A percentile compares a stretch with the other conserved stretches of the same genome.
Conservation (phyloP, 2,888 invertebrate species). For the Drosophila macrospina region DNA sequence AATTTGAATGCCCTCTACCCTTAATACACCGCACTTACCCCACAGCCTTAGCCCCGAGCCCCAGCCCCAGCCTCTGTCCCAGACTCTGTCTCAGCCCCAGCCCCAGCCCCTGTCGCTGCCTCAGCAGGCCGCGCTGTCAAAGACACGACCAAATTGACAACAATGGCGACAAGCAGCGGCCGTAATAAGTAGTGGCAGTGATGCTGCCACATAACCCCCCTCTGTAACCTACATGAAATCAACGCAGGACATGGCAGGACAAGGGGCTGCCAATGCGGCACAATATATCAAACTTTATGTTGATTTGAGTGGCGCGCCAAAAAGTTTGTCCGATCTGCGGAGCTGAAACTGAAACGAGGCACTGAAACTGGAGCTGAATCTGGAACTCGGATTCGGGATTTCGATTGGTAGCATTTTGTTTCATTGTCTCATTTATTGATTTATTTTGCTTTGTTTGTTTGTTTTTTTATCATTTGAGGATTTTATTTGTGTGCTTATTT, state of each 20-base stretch:
- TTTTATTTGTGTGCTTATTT: constrained; percentile 80
- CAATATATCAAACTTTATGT: constrained; percentile 81
- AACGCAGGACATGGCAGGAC: constrained; percentile 69
- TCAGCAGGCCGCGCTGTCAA: constrained; percentile 61
- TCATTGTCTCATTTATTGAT: constrained; percentile 80
- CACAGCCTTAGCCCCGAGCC: constrained; percentile 3
- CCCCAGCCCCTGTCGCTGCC: neutral
- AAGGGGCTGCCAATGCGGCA: constrained; percentile 66
- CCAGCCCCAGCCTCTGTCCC: constrained; percentile 2
- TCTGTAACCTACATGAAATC: constrained; percentile 62
- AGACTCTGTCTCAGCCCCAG: neutral
- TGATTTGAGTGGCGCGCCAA: constrained; percentile 77
- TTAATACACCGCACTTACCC: constrained; percentile 14
- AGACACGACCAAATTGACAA: constrained; percentile 78
- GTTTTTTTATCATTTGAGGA: constrained; percentile 56
- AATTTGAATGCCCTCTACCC: constrained; percentile 67
- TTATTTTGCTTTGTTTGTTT: constrained; percentile 60
- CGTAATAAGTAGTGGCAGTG: constrained; percentile 71
- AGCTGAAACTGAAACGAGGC: constrained; percentile 41
- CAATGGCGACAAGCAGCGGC: constrained; percentile 77
- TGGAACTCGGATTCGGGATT: constrained; percentile 21
- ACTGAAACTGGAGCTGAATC: constrained; percentile 32
- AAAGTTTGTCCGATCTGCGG: constrained; percentile 57
- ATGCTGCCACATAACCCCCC: constrained; percentile 8
- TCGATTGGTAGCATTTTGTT: constrained; percentile 51